Percentiles rank a stretch among this genome's conserved stretches.
phyloP scores from a whole-genome alignment of 2,113 vertebrate species.

The Uria aalge region DNA sequence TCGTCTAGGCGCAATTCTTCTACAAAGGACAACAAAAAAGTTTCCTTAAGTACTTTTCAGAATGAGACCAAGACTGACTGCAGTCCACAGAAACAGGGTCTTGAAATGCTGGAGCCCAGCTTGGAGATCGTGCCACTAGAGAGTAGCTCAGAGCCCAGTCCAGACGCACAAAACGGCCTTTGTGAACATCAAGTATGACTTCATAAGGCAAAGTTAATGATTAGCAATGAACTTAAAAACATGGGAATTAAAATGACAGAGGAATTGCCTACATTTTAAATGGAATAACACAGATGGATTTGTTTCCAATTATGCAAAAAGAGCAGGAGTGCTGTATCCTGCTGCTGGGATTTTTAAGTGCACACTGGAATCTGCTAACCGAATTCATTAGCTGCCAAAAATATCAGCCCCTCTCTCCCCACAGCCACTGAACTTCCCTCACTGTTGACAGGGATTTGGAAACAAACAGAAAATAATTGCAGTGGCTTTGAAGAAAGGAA shows the following conservation, averaged over 20 bases:
- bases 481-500: constrained; percentile 33
- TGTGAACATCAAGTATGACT: constrained; percentile 72
- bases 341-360: background rate
- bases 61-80: background rate
- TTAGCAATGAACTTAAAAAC: background rate
- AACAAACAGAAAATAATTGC: constrained; percentile 45
- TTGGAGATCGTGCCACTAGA: background rate
- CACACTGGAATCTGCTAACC: constrained; percentile 35
- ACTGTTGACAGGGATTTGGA: constrained; percentile 33
- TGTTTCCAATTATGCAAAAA: constrained; percentile 22
- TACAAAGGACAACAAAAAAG: background rate
- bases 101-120: background rate
- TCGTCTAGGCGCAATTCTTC: constrained; percentile 46
- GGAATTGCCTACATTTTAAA: background rate
- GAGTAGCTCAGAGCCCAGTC: background rate
- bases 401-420: background rate
- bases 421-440: constrained; percentile 31
- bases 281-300: background rate
- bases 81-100: background rate
- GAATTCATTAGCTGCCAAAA: constrained; percentile 50
- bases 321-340: background rate
- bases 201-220: background rate
- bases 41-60: constrained; percentile 71
- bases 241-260: background rate
- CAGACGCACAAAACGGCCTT: background rate